Percentiles rank a stretch among this genome's conserved stretches.
phyloP scores from a whole-genome alignment of 2,888 invertebrate species.

The Cryptus armator region DNA sequence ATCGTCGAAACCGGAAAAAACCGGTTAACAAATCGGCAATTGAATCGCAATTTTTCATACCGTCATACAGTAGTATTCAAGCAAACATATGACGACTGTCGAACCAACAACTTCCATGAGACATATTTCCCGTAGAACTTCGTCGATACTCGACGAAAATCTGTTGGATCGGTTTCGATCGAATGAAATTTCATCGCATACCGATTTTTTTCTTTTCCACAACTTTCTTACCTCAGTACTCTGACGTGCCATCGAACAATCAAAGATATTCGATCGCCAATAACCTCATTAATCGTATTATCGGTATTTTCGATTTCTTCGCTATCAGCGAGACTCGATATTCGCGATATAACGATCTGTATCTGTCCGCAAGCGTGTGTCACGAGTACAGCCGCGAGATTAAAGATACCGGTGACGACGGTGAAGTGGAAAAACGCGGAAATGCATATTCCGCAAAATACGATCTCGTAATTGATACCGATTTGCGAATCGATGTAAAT shows the following conservation, averaged over 20 bases:
- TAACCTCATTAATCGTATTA: background rate
- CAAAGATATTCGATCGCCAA: conserved; percentile 53
- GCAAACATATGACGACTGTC: conserved; percentile 79
- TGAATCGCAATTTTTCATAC: conserved; percentile 64
- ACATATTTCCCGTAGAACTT: conserved; percentile 76
- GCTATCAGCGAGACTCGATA: conserved; percentile 49
- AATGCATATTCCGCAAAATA: conserved; percentile 66
- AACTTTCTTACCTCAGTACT: conserved; percentile 71
- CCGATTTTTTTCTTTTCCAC: background rate
- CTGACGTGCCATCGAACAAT: conserved; percentile 74
- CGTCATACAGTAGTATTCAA: conserved; percentile 78
- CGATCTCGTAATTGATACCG: conserved; percentile 70
- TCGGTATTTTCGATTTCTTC: conserved; percentile 30
- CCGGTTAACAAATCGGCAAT: background rate
- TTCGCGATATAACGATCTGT: conserved; percentile 63
- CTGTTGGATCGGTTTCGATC: conserved; percentile 58
- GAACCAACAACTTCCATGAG: conserved; percentile 78
- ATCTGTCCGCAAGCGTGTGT: conserved; percentile 75
- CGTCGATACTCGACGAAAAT: conserved; percentile 75
- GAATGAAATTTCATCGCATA: background rate
- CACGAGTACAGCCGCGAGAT: conserved; percentile 71
- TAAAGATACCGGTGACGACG: conserved; percentile 67
- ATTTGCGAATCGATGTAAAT: conserved; percentile 67
- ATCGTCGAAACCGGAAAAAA: conserved; percentile 45
- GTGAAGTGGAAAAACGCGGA: conserved; percentile 65